Evolutionary conservation across 1,140 invertebrate genomes (phyloP), one percentile per base, ranked within the genome.

Genomic region (Drosophila sp.): DNA sequence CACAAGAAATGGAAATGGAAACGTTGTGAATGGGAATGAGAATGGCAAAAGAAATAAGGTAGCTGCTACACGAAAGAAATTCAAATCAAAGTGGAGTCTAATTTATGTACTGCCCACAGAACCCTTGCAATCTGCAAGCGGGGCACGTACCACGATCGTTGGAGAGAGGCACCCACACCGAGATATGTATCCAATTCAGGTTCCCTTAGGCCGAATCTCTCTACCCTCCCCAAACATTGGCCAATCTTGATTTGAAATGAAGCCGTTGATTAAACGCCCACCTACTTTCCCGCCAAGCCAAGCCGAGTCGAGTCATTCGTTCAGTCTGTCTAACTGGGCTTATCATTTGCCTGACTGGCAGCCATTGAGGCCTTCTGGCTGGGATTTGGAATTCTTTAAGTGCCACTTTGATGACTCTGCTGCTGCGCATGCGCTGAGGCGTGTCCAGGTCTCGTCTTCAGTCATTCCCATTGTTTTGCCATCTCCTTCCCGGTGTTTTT

Each of bases 311-410:
- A 38, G n/a, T 60, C 58, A 44, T 32, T 67, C 60, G 27, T 11
- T 72, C 60, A 60, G 72, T 72, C 60, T 66, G 69, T 62, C 76
- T 76, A 79, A 76, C 69, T 72, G 73, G 65, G 61, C 76, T 79
- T 79, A 79, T 79, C 76, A 76, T 65, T 76, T 61, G 75, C 71
- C 78, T 74, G 75, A 74, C 78, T 80, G 75, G 35, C 78, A 63
- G 55, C 67, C 67, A 78, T 78, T 75, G 70, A 77, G 72, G 60
- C 50, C 66, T 64, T 66, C 25, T 55, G n/a, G 35, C 50, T 56
- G 63, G 54, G 17, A 50, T 40, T 47, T 35, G n/a, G 30, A 64
- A 65, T 63, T 78, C 71, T 73, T 70, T 73, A 76, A 77, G 66
- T 79, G 77, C 66, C 74, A 79, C 75, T 78, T 74, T 74, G 66